Evolutionary conservation across 2,888 invertebrate species (phyloP).

Genomic region (Acanthococcus lagerstroemiae): DNA sequence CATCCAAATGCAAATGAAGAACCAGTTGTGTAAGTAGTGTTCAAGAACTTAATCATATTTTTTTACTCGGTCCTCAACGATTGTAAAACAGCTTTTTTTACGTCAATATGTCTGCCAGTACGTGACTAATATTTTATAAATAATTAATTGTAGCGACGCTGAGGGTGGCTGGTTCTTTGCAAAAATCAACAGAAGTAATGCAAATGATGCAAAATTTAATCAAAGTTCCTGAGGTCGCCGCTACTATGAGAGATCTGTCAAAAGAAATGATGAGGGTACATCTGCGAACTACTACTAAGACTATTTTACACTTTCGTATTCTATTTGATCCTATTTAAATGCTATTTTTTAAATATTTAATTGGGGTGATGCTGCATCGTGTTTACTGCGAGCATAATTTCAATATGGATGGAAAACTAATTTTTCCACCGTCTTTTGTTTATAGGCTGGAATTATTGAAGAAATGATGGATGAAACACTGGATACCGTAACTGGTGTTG

Average conservation of each 20-base stretch:
- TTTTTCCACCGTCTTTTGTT: too few species aligned
- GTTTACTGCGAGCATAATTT: background rate
- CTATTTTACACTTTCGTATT: too few species aligned
- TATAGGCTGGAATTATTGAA: constrained; percentile 88
- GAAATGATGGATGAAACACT: constrained; percentile 98
- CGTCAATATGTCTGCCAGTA: too few species aligned
- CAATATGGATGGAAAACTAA: background rate
- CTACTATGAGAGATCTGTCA: constrained; percentile 93
- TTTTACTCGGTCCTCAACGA: too few species aligned
- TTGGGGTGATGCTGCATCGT: background rate
- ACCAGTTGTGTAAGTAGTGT: constrained; percentile 73
- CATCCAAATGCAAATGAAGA: constrained; percentile 94
- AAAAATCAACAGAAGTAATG: constrained; percentile 98
- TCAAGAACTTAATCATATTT: too few species aligned
- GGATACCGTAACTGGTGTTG: constrained; percentile 67
- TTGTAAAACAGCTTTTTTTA: too few species aligned
- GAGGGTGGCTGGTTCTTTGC: constrained; percentile 80
- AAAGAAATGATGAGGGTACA: constrained; percentile 93
- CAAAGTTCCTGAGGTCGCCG: constrained; percentile 83
- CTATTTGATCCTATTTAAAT: too few species aligned
- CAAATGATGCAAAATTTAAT: constrained; percentile 90
- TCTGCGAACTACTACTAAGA: too few species aligned
- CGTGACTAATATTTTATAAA: too few species aligned
- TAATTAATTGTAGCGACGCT: constrained; percentile 84
- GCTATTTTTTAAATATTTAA: too few species aligned